Percentiles rank a stretch among this genome's conserved stretches.
Conservation (phyloP, 2,888 invertebrate genomes). For the Eupeodes latifasciatus region DNA sequence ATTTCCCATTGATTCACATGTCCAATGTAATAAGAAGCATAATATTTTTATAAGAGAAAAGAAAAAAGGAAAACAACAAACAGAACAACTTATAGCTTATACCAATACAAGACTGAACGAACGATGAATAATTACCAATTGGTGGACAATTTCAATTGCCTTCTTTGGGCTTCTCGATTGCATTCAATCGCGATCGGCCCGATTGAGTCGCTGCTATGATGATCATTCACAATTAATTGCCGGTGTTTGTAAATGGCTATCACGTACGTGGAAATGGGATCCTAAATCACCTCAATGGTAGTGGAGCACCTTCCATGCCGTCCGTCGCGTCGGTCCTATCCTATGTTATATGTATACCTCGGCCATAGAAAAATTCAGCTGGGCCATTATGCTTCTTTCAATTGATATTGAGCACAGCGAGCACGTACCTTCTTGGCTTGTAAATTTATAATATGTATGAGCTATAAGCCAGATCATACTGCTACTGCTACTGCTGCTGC, state of each 20-base stretch:
- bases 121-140: slow-evolving; percentile 68
- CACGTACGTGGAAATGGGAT: slow-evolving; percentile 75
- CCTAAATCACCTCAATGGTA: slow-evolving; percentile 76
- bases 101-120: not conserved
- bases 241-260: slow-evolving; percentile 61
- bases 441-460: slow-evolving; percentile 46
- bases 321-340: not conserved
- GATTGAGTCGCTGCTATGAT: slow-evolving; percentile 66
- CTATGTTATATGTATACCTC: not conserved
- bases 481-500: not conserved
- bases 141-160: slow-evolving; percentile 59
- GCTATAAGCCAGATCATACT: slow-evolving; percentile 57
- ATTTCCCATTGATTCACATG: slow-evolving; percentile 54
- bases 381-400: slow-evolving; percentile 24
- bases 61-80: not conserved
- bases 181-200: slow-evolving; percentile 64
- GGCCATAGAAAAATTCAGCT: not conserved
- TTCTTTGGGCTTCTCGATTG: slow-evolving; percentile 44
- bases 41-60: slow-evolving; percentile 18
- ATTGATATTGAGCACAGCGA: slow-evolving; percentile 57
- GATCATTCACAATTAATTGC: slow-evolving; percentile 73
- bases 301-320: slow-evolving; percentile 50
- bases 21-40: slow-evolving; percentile 24
- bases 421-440: slow-evolving; percentile 59
- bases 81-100: not conserved